These are phyloP conservation scores for Alethe castanea DNA, from an alignment of 2,113 vertebrate genomes.

Conservation along the genomic window DNA sequence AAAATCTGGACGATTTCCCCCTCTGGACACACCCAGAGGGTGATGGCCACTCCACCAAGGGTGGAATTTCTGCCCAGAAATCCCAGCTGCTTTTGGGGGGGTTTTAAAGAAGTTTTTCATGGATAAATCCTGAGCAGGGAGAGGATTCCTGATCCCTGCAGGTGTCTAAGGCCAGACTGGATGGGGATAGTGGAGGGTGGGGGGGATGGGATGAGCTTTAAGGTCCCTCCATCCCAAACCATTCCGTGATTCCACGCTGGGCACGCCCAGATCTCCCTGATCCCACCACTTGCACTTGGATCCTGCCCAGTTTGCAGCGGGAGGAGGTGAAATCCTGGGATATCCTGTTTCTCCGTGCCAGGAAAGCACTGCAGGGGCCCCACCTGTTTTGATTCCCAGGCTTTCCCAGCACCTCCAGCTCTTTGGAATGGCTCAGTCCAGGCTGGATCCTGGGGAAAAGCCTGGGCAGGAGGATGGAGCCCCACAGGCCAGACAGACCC, in stretches of 20 bases:
- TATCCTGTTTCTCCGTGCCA: neutral
- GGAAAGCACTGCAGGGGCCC: neutral
- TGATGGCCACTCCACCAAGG: neutral
- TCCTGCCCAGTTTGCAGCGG: neutral
- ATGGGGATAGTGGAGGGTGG: fast-evolving
- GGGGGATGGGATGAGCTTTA: neutral
- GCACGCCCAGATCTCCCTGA: neutral
- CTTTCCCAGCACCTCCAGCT: neutral
- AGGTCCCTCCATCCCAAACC: neutral
- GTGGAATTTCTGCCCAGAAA: neutral
- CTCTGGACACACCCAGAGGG: fast-evolving
- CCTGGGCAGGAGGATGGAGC: neutral
- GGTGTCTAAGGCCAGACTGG: neutral
- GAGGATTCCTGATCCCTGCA: neutral
- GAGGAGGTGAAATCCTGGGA: neutral
- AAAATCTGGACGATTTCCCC: neutral
- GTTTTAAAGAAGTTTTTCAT: neutral
- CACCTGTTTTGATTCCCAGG: neutral
- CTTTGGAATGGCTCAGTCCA: neutral
- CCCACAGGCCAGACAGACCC: fast-evolving
- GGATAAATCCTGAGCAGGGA: neutral
- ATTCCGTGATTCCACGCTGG: neutral
- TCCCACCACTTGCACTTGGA: fast-evolving
- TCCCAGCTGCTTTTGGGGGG: neutral
- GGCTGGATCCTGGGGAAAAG: neutral